These are phyloP conservation scores for Drosophila peninsularis DNA, from an alignment of 2,888 invertebrate genomes.

Conservation along the genomic window DNA sequence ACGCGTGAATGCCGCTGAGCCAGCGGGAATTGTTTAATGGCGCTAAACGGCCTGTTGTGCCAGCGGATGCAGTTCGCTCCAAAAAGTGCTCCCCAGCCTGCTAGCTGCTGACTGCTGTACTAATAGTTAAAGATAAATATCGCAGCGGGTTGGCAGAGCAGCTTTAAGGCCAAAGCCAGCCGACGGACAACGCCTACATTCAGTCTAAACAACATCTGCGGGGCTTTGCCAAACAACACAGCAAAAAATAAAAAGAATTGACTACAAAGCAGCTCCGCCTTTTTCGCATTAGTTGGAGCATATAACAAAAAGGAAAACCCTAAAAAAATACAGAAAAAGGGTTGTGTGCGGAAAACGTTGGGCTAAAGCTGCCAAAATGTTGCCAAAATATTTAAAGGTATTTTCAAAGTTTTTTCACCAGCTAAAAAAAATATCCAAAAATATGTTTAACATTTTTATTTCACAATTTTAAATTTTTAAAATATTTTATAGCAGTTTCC, in stretches of 20 bases:
- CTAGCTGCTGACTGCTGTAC: slow-evolving; percentile 56
- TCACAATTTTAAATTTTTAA: background rate
- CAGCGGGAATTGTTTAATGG: slow-evolving; percentile 78
- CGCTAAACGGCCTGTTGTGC: slow-evolving; percentile 78
- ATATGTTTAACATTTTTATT: background rate
- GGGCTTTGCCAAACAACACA: slow-evolving; percentile 23
- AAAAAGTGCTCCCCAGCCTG: slow-evolving; percentile 28
- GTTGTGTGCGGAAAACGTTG: slow-evolving; percentile 20
- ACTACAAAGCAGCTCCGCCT: slow-evolving; percentile 63
- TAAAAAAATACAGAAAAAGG: slow-evolving; percentile 19
- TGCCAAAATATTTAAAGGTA: slow-evolving; percentile 28
- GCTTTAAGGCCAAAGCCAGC: slow-evolving; percentile 32
- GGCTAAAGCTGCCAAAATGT: slow-evolving; percentile 2
- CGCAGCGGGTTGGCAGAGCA: slow-evolving; percentile 55
- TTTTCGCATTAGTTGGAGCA: slow-evolving; percentile 66
- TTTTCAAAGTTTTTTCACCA: background rate
- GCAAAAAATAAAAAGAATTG: slow-evolving; percentile 23
- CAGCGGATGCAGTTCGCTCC: slow-evolving; percentile 48
- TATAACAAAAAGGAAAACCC: slow-evolving; percentile 7
- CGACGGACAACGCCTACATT: slow-evolving; percentile 60
- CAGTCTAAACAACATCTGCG: slow-evolving; percentile 22
- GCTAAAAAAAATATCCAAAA: background rate
- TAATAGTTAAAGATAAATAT: slow-evolving; percentile 76
- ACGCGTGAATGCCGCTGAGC: slow-evolving; percentile 80
- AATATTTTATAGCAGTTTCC: background rate